Evolutionary conservation across 2,888 invertebrate genomes (phyloP).

Genomic region (Pilophorus perplexus): DNA sequence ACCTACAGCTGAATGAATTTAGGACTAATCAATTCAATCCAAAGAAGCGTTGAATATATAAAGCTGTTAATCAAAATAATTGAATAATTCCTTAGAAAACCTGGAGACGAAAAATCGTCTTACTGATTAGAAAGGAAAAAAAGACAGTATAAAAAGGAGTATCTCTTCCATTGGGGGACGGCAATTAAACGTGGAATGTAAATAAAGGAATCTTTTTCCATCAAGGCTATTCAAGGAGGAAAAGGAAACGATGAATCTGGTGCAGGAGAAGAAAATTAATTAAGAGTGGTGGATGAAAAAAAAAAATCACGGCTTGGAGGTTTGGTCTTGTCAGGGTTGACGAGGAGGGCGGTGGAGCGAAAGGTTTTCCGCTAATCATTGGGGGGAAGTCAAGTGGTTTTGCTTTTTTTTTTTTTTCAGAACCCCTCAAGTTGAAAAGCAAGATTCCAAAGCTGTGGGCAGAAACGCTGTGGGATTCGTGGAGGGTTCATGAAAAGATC

Average conservation of each 20-base stretch:
- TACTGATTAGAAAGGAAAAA: too few species aligned
- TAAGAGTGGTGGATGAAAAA: neutral
- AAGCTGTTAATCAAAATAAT: too few species aligned
- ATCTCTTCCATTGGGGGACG: neutral
- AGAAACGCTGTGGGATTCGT: neutral
- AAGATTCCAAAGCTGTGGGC: constrained; percentile 8
- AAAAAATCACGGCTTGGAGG: neutral
- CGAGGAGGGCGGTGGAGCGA: neutral
- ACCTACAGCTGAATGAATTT: too few species aligned
- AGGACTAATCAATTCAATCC: too few species aligned
- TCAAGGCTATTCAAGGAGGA: neutral
- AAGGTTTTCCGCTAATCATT: constrained; percentile 1
- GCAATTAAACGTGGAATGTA: constrained; percentile 17
- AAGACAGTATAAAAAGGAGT: too few species aligned
- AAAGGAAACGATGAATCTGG: neutral
- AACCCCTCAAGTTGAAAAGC: neutral
- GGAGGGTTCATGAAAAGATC: constrained; percentile 20
- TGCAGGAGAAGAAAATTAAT: neutral
- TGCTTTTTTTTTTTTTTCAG: neutral
- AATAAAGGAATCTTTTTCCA: neutral
- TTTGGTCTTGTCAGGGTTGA: neutral
- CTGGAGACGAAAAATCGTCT: too few species aligned
- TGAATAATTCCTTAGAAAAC: too few species aligned
- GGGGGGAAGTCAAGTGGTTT: constrained; percentile 24
- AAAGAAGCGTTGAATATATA: too few species aligned